Evolutionary conservation across 2,888 invertebrate species (phyloP), one percentile per base, ranked within the genome.

Genomic region (Melanophora roralis): DNA sequence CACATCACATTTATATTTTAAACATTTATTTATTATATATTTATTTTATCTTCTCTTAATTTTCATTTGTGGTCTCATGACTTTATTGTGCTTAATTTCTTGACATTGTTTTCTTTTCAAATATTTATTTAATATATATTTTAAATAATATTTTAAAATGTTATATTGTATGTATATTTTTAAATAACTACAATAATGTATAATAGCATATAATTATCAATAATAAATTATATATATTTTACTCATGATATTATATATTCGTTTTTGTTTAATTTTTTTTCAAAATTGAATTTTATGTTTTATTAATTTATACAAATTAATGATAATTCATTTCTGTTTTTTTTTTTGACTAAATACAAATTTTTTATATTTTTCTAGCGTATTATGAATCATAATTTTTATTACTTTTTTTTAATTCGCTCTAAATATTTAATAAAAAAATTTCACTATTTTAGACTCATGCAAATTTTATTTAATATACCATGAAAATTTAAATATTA

Each of bases 61-160:
- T 53, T 69, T n/a, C n/a, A n/a, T n/a, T n/a, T 64, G 45, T 62
- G 53, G 53, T 72, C 53, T 55, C 64, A 55, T 64, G 74, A 47
- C 60, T 71, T 74, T 73, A 72, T 78, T 74, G 75, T 82, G 75
- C 78, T 74, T 47, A 80, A 74, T 82, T 76, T 74, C 65, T 73
- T 76, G 59, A 73, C 72, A 73, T 79, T 23, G 21, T 65, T 64
- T 69, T 21, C 21, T 45, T 47, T 40, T 45, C 45, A 23, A 45
- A 27, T 64, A 55, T 27, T 5, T 27, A 55, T 40, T 51, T 59
- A 57, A n/a, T 72, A 47, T 38, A 19, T 32, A 32, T 19, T 62
- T 59, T 14, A 21, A 36, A 9, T 59, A 62, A 49, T 51, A 14
- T 19, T 12, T 21, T 45, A 45, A 45, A 19, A 19, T n/a, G 11